Percentiles rank a stretch among this genome's conserved stretches.
Conservation (phyloP, 2,888 invertebrate genomes). For the Tiliacea citrago region DNA sequence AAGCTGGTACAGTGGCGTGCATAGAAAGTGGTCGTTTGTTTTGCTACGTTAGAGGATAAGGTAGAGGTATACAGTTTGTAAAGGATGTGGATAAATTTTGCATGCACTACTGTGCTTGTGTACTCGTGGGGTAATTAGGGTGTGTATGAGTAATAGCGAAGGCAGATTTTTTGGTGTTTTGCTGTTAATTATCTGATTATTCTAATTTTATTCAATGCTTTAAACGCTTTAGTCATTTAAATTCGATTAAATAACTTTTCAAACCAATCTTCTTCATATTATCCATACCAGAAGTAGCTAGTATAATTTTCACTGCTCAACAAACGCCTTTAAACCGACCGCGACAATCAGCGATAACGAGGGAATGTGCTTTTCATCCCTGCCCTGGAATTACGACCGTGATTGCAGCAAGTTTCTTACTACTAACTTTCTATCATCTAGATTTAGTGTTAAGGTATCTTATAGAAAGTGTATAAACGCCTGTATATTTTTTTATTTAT, state of each 20-base stretch:
- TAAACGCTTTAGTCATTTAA: no score
- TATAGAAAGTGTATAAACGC: no score
- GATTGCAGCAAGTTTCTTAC: conserved; percentile 1
- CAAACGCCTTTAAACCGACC: background rate
- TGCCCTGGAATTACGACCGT: background rate
- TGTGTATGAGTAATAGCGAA: background rate
- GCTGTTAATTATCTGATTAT: background rate
- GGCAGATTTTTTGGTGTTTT: background rate
- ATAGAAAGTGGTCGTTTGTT: conserved; percentile 51
- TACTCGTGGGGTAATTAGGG: conserved; percentile 2
- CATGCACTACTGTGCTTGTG: conserved; percentile 26
- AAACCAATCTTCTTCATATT: no score
- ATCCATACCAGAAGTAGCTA: background rate
- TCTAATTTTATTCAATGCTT: no score
- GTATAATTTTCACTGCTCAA: background rate
- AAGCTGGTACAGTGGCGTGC: conserved; percentile 61
- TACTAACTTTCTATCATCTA: no score
- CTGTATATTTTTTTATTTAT: no score
- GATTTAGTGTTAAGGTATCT: no score
- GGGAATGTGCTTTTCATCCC: conserved; percentile 16
- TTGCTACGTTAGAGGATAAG: conserved; percentile 23
- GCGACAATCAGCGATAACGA: conserved; percentile 21
- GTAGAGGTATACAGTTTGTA: conserved; percentile 11
- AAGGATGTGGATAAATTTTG: conserved; percentile 37
- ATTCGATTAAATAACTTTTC: no score